phyloP scores from a whole-genome alignment of 2,797 vertebrate genomes.

The Myotis myotis region DNA sequence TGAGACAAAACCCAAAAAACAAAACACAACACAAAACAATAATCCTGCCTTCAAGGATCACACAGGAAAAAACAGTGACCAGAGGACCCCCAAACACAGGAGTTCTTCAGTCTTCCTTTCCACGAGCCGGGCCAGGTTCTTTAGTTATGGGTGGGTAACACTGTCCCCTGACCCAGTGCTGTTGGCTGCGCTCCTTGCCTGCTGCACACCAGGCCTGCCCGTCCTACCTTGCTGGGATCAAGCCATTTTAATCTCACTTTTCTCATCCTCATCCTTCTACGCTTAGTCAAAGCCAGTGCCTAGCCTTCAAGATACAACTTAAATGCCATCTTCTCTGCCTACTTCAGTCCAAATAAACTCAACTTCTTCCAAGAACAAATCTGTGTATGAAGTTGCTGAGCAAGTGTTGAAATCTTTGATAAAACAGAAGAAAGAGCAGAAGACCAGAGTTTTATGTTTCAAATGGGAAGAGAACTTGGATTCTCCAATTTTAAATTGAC shows the following conservation, averaged over 20 bases:
- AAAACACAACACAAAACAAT: no score
- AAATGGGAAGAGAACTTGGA: background rate
- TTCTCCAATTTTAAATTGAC: background rate
- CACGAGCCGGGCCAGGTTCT: background rate
- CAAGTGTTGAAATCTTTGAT: background rate
- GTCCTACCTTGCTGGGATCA: fast-evolving
- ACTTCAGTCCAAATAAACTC: background rate
- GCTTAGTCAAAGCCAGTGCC: background rate
- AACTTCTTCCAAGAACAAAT: background rate
- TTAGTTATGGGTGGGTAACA: fast-evolving
- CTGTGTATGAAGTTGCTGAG: background rate
- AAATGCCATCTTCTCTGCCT: background rate
- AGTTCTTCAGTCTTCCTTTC: background rate
- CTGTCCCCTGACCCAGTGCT: background rate
- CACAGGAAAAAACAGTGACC: no score
- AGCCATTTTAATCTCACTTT: background rate
- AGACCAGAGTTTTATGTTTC: background rate
- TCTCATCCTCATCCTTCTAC: background rate
- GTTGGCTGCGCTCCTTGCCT: background rate
- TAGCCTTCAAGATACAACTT: background rate
- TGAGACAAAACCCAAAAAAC: background rate
- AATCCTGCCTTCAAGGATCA: background rate
- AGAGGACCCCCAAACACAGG: no score
- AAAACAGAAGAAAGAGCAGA: background rate
- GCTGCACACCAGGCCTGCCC: fast-evolving